phyloP scores from a whole-genome alignment of 2,113 vertebrate species.

The Hylia prasina region DNA sequence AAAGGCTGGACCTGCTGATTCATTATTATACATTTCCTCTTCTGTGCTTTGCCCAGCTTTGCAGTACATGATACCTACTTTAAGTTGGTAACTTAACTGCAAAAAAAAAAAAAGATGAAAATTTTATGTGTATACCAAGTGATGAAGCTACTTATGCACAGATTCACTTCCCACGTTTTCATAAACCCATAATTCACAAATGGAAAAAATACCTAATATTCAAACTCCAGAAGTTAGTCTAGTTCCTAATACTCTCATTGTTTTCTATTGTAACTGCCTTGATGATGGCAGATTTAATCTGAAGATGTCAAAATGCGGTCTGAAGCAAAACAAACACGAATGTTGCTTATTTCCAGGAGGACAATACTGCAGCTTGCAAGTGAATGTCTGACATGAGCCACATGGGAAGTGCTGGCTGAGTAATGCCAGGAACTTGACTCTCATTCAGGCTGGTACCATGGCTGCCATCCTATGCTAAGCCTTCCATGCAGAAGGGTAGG shows the following conservation, averaged over 20 bases:
- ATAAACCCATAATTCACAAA: neutral
- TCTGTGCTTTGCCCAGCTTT: conserved; percentile 90
- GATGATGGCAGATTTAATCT: neutral
- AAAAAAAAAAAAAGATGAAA: conserved; percentile 1
- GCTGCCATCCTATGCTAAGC: neutral
- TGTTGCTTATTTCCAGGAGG: neutral
- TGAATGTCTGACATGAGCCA: neutral
- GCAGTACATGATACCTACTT: conserved; percentile 97
- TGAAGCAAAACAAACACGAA: neutral
- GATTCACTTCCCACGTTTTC: neutral
- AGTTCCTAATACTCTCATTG: neutral
- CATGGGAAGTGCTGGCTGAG: neutral
- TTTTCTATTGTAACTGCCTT: neutral
- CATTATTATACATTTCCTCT: conserved; percentile 98
- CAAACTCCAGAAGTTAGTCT: neutral
- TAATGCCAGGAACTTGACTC: neutral
- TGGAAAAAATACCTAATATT: neutral
- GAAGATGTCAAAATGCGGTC: neutral
- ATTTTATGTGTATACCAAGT: neutral
- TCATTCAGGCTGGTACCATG: neutral
- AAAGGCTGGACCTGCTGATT: conserved; percentile 86
- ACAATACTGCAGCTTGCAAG: neutral
- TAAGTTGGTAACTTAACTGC: conserved; percentile 93
- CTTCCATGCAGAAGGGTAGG: fast-evolving
- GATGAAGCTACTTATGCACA: neutral